Evolutionary conservation across 2,888 invertebrate species (phyloP).

Genomic region (Slavum lentiscoides): DNA sequence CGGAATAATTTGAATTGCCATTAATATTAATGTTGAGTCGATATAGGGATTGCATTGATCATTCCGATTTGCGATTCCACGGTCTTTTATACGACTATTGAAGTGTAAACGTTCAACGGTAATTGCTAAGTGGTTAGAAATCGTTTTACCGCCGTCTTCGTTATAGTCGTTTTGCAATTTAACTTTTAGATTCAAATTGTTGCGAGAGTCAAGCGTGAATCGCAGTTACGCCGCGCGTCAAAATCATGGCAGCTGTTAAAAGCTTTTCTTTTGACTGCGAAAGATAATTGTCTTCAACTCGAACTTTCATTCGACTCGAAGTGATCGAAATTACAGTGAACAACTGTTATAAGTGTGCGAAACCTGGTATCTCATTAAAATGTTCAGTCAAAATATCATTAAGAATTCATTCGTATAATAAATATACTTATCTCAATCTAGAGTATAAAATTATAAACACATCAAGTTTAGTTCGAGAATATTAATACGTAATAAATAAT

Average conservation of each 20-base stretch:
- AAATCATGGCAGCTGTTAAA: neutral
- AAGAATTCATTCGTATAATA: neutral
- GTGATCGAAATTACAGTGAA: neutral
- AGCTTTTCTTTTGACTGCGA: neutral
- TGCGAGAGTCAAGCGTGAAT: neutral
- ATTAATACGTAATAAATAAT: neutral
- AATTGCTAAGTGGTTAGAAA: neutral
- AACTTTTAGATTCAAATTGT: neutral
- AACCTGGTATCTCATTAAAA: constrained; percentile 5
- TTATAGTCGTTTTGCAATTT: neutral
- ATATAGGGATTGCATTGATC: neutral
- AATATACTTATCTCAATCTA: too few species aligned
- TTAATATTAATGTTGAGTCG: neutral
- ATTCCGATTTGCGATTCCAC: neutral
- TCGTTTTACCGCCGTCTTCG: neutral
- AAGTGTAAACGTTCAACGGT: neutral
- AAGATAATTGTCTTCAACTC: neutral
- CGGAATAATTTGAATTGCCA: neutral
- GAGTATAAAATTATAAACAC: neutral
- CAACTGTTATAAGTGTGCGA: neutral
- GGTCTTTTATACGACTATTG: neutral
- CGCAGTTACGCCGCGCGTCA: neutral
- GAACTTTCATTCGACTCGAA: neutral
- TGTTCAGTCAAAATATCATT: neutral
- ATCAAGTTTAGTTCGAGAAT: neutral